Percentiles rank a stretch among this genome's conserved stretches.
These are phyloP conservation scores for Misgurnus mizolepis DNA, from an alignment of 2,113 vertebrate species.

Conservation along the genomic window DNA sequence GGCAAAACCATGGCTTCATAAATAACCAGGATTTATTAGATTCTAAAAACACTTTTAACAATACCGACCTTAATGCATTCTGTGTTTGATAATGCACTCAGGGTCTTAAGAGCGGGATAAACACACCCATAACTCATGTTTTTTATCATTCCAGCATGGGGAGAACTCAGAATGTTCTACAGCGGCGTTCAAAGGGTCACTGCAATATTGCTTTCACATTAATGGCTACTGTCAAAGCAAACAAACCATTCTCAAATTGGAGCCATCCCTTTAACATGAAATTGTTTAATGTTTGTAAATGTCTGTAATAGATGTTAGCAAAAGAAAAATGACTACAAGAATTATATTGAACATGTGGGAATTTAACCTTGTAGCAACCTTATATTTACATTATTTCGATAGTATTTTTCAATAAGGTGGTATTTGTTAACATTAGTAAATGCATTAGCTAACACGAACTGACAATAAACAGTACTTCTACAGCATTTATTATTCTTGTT, in stretches of 20 bases:
- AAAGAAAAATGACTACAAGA: constrained; percentile 11
- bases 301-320: constrained; percentile 67
- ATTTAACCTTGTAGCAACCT: no score
- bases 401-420: no score
- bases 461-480: no score
- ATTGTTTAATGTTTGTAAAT: not conserved
- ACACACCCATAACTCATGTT: constrained; percentile 87
- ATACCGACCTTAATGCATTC: constrained; percentile 88
- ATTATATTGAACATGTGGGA: no score
- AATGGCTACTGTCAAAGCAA: constrained; percentile 36
- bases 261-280: not conserved
- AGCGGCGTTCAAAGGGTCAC: constrained; percentile 73
- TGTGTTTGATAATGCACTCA: constrained; percentile 93
- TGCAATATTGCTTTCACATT: constrained; percentile 55
- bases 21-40: constrained; percentile 98
- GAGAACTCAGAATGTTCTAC: constrained; percentile 73
- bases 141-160: constrained; percentile 83
- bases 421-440: no score
- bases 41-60: constrained; percentile 98
- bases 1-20: constrained; percentile 84
- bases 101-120: constrained; percentile 89
- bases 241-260: not conserved
- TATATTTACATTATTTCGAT: no score
- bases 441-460: no score
- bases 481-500: no score